Evolutionary conservation across 1,140 invertebrate species (phyloP).

Genomic region (Tetragnatha versicolor): DNA sequence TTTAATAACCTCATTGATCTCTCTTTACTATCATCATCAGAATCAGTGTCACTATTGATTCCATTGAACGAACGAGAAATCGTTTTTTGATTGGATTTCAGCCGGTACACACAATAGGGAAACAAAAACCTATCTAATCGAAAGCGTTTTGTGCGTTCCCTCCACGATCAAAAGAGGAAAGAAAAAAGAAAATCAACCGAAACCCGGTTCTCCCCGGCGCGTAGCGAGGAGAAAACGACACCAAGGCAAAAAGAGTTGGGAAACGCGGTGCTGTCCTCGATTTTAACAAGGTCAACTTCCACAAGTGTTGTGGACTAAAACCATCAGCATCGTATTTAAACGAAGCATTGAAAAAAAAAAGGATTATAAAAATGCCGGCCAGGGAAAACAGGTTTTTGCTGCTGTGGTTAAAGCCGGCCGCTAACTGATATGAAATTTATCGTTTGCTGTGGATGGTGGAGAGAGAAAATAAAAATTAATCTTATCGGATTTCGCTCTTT

Average conservation of each 20-base stretch:
- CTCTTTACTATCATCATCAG: too few species aligned
- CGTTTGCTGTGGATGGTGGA: too few species aligned
- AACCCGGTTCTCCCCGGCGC: not conserved
- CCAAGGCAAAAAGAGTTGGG: slow-evolving; percentile 35
- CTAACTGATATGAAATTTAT: slow-evolving; percentile 41
- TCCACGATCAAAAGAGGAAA: not conserved
- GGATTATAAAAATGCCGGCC: too few species aligned
- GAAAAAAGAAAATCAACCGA: not conserved
- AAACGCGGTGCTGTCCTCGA: slow-evolving; percentile 23
- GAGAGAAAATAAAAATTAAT: too few species aligned
- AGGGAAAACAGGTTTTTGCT: slow-evolving; percentile 25
- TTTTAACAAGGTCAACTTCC: slow-evolving; percentile 46
- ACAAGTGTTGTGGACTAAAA: slow-evolving; percentile 28
- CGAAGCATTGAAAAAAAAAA: slow-evolving; percentile 7
- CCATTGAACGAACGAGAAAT: too few species aligned
- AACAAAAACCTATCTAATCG: slow-evolving; percentile 1
- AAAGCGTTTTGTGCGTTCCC: slow-evolving; percentile 2
- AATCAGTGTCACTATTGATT: too few species aligned
- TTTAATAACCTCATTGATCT: too few species aligned
- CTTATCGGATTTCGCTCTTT: too few species aligned
- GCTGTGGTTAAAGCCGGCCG: not conserved
- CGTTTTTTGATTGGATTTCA: too few species aligned
- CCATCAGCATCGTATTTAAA: not conserved
- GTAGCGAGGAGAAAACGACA: too few species aligned
- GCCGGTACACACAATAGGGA: too few species aligned